Percentiles rank a stretch among this genome's conserved stretches.
Evolutionary conservation across 2,113 vertebrate species (phyloP).

Genomic region (Sula dactylatra): DNA sequence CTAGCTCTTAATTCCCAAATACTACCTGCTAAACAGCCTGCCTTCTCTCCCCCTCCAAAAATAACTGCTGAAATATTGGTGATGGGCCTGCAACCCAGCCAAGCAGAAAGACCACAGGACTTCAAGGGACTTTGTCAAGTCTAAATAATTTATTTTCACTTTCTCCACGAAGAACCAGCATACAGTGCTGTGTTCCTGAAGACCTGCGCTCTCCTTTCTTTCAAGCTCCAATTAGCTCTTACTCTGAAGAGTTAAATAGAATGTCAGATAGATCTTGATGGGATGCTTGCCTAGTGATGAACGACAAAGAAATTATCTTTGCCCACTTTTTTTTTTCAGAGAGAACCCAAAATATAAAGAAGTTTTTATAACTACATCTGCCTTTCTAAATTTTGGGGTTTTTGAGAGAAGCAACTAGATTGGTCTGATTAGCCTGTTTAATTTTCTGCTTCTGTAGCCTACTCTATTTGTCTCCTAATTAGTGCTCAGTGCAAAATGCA

Average conservation of each 20-base stretch:
- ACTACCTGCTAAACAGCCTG: constrained; percentile 11
- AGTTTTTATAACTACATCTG: neutral
- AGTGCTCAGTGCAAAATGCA: neutral
- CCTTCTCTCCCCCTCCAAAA: neutral
- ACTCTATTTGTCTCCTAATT: neutral
- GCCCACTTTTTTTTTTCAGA: neutral
- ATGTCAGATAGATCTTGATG: neutral
- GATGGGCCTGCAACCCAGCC: constrained; percentile 1
- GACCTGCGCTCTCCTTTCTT: neutral
- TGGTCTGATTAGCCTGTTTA: neutral
- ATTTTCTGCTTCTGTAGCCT: neutral
- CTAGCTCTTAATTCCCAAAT: neutral
- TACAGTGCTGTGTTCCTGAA: neutral
- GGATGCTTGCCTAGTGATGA: neutral
- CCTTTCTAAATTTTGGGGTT: neutral
- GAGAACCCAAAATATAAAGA: neutral
- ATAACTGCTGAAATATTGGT: neutral
- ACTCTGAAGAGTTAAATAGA: neutral
- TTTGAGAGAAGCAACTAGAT: neutral
- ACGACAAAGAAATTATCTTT: neutral
- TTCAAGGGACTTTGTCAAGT: constrained; percentile 28
- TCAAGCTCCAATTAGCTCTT: constrained; percentile 12
- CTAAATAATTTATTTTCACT: constrained; percentile 31
- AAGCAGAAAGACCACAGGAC: constrained; percentile 30
- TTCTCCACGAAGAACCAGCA: neutral